Base-by-base conservation (phyloP, 2,797 vertebrate genomes). In the Neomorphus geoffroyi region DNA sequence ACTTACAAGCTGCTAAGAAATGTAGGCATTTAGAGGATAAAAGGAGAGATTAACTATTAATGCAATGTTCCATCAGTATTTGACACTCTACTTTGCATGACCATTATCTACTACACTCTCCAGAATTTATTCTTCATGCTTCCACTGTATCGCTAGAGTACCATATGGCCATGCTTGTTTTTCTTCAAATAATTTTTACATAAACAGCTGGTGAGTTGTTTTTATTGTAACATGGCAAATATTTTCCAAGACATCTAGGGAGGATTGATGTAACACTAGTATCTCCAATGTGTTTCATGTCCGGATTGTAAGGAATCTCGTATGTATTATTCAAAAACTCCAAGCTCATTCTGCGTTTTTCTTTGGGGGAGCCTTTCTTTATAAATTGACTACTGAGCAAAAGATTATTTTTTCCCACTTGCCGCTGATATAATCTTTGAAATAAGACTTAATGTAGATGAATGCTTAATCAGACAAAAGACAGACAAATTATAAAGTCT, bases 201-300 rank as follows among this genome's bases (percentile, higher is more conserved):
- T 97, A 98, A 98, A 98, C 98, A 98, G 97, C 98, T 98, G 98
- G 97, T 98, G 95, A 98, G 97, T 93, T 97, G 97, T 97, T 98
- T 98, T 97, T 96, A 97, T 96, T 97, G 96, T 97, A 98, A 97
- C 96, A 88, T 84, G 91, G 96, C 96, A 98, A 97, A 98, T 97
- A 98, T 98, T 98, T 98, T 98, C 97, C 95, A 95, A 98, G 97
- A 97, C 93, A 97, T 91, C 98, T 98, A 96, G 92, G 90, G 97
- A 97, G 87, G 93, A 97, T 80, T 96, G 95, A 98, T 97, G 92
- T 87, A 97, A 96, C 91, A 96, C 72, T 92, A 94, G 57, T 95
- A 96, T 94, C 77, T 97, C 78, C 50, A 90, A 53, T 94, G 86
- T 37, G 97, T 97, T 96, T 90, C 41, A 72, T 96, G 90, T 97